These are phyloP conservation scores for Lepisosteus oculatus DNA, from an alignment of 2,113 vertebrate species.

Conservation along the genomic window DNA sequence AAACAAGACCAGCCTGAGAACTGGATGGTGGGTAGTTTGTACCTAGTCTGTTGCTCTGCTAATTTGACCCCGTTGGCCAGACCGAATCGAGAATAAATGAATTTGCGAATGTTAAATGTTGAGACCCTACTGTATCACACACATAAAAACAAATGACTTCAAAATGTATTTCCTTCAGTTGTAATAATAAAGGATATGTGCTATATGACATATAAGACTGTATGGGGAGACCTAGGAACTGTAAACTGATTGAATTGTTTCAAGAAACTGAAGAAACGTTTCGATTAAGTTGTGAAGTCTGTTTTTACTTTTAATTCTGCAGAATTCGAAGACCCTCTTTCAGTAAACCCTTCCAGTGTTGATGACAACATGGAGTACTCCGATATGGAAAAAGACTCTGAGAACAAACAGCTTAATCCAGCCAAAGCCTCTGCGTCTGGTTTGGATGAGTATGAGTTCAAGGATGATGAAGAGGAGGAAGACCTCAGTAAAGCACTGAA, in stretches of 20 bases:
- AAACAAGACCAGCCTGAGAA: no score
- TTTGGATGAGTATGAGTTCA: conserved; percentile 96
- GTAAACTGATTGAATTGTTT: background rate
- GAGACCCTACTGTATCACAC: no score
- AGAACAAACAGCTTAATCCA: conserved; percentile 69
- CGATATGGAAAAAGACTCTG: conserved; percentile 87
- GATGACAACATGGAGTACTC: conserved; percentile 90
- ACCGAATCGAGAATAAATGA: no score
- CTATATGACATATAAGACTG: background rate
- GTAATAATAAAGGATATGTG: background rate
- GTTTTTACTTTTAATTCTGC: conserved; percentile 31
- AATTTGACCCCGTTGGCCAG: no score
- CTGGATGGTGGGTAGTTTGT: no score
- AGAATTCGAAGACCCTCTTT: conserved; percentile 93
- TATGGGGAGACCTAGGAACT: no score
- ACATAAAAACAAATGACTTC: no score
- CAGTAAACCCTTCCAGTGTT: conserved; percentile 90
- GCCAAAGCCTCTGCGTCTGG: conserved; percentile 76
- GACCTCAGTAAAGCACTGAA: conserved; percentile 87
- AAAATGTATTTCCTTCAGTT: no score
- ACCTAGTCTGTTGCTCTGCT: no score
- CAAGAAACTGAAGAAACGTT: background rate
- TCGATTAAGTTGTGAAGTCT: background rate
- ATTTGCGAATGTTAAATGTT: no score
- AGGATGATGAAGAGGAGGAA: conserved; percentile 82